Evolutionary conservation across 2,113 vertebrate species (phyloP).

Genomic region (Ancistrus triradiatus): DNA sequence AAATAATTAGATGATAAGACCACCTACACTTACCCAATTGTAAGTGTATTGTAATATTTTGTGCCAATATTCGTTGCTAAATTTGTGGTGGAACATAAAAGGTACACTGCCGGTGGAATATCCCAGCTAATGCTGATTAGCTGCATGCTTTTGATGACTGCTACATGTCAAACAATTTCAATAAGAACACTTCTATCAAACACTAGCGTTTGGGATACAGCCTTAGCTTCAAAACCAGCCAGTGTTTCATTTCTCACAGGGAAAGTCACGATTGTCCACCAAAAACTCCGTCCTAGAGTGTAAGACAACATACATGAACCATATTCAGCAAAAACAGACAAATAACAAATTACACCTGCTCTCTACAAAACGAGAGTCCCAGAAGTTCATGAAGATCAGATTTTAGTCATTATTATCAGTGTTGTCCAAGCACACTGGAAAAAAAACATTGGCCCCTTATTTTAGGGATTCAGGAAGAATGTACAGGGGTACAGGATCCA

Average conservation of each 20-base stretch:
- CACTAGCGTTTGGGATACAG: too few species aligned
- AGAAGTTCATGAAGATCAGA: background rate
- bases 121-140: background rate
- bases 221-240: conserved; percentile 6
- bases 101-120: too few species aligned
- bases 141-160: background rate
- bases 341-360: conserved; percentile 24
- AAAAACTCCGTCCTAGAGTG: conserved; percentile 1
- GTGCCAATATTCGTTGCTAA: too few species aligned
- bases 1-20: too few species aligned
- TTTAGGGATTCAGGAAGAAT: conserved; percentile 9
- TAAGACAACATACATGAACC: conserved; percentile 25
- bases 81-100: too few species aligned
- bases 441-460: background rate
- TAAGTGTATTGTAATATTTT: too few species aligned
- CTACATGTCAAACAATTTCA: background rate
- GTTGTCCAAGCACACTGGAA: conserved; percentile 37
- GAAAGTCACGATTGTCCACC: background rate
- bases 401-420: conserved; percentile 27
- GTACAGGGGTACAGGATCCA: conserved; percentile 9
- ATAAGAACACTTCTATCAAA: too few species aligned
- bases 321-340: conserved; percentile 7
- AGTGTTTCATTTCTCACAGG: conserved; percentile 5
- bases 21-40: too few species aligned
- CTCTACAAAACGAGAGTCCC: conserved; percentile 19